Evolutionary conservation across 1,140 invertebrate species (phyloP).

Genomic region (Gonatopus flavifemur): DNA sequence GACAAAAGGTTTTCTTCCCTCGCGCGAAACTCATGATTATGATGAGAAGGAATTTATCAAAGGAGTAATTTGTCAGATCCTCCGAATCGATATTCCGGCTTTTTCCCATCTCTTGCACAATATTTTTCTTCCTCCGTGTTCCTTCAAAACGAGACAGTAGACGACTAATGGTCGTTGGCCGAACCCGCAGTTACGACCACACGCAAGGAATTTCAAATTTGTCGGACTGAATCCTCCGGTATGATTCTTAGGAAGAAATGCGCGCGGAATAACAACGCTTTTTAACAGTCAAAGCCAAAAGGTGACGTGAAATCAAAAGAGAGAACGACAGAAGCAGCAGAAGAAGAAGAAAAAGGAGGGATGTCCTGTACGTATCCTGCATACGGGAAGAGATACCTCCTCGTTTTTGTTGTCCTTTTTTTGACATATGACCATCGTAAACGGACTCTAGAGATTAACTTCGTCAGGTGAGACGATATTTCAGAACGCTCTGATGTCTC

Average conservation of each 20-base stretch:
- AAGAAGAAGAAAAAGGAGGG: neutral
- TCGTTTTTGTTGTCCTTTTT: too few relatives aligned
- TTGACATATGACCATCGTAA: constrained; percentile 29
- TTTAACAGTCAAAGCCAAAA: constrained; percentile 3
- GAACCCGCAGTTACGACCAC: constrained; percentile 12
- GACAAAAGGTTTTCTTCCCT: too few relatives aligned
- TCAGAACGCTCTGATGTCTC: too few relatives aligned
- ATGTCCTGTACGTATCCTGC: constrained; percentile 29
- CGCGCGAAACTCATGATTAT: too few relatives aligned
- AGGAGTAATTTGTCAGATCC: too few relatives aligned
- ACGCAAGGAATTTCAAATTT: constrained; percentile 40
- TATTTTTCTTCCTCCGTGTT: too few relatives aligned
- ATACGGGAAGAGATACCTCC: constrained; percentile 41
- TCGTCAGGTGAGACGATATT: neutral
- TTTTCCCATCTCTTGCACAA: too few relatives aligned
- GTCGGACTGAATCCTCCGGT: constrained; percentile 34
- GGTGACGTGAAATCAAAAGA: neutral
- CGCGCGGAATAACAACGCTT: constrained; percentile 42
- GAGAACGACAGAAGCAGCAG: neutral
- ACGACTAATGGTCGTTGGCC: constrained; percentile 7
- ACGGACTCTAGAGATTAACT: neutral
- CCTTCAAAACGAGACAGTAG: constrained; percentile 7
- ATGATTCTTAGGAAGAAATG: constrained; percentile 37
- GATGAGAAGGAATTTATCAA: too few relatives aligned
- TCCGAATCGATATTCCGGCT: too few relatives aligned